phyloP scores from a whole-genome alignment of 2,797 vertebrate genomes.

The Takifugu rubripes region DNA sequence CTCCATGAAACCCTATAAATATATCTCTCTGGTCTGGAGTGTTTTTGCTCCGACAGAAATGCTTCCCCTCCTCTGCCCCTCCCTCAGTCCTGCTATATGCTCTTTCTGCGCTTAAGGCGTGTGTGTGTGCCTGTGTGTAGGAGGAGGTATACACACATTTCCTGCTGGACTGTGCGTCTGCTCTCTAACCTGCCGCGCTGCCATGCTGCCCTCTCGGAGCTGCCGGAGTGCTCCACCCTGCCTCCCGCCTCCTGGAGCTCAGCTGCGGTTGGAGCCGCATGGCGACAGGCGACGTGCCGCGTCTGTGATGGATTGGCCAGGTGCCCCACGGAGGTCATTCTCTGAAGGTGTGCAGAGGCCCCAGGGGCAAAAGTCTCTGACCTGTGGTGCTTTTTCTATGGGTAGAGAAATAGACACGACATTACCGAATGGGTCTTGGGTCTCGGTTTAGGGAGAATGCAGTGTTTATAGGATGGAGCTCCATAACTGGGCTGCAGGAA shows the following conservation, averaged over 20 bases:
- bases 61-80: conserved; percentile 68
- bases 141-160: conserved; percentile 10
- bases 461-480: background rate
- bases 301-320: conserved; percentile 48
- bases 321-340: conserved; percentile 1
- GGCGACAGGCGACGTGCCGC: conserved; percentile 73
- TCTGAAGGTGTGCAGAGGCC: conserved; percentile 19
- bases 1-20: conserved; percentile 1
- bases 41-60: conserved; percentile 19
- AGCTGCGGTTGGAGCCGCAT: conserved; percentile 46
- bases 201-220: conserved; percentile 22
- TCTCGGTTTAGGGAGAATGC: background rate
- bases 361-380: conserved; percentile 9
- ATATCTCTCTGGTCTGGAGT: conserved; percentile 12
- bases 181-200: conserved; percentile 64
- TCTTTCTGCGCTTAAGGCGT: conserved; percentile 76
- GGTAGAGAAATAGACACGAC: conserved; percentile 8
- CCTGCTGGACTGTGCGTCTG: conserved; percentile 76
- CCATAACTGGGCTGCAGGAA: conserved; percentile 2
- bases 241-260: conserved; percentile 51
- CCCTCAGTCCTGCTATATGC: conserved; percentile 78
- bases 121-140: too few species aligned
- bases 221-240: conserved; percentile 6
- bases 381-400: conserved; percentile 21
- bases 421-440: background rate